Evolutionary conservation across 2,797 vertebrate genomes (phyloP).

Genomic region (Chiloscyllium punctatum): DNA sequence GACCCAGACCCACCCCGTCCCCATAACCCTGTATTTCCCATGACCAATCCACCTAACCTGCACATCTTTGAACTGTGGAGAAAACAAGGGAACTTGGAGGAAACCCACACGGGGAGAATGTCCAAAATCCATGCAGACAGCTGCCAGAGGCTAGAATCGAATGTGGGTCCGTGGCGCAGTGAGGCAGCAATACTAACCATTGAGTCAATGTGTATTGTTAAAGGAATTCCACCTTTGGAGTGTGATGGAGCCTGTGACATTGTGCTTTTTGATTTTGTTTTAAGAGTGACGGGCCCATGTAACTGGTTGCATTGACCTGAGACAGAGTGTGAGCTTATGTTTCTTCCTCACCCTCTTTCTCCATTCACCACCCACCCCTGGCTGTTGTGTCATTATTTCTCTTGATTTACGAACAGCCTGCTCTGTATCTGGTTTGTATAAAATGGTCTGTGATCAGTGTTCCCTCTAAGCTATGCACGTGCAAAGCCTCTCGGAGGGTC

Average conservation of each 20-base stretch:
- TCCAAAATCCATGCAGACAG: too few relatives aligned
- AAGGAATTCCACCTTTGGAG: not conserved
- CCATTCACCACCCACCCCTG: not conserved
- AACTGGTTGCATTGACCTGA: not conserved
- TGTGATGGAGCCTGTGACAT: not conserved
- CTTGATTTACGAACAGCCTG: not conserved
- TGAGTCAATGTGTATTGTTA: too few relatives aligned
- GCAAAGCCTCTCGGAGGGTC: too few relatives aligned
- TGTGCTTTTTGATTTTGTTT: not conserved
- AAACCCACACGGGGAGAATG: too few relatives aligned
- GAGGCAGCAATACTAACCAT: too few relatives aligned
- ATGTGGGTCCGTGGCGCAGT: too few relatives aligned
- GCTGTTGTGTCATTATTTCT: not conserved
- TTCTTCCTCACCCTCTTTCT: not conserved
- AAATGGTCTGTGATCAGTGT: not conserved
- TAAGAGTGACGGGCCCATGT: not conserved
- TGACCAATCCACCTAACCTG: too few relatives aligned
- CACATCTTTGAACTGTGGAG: too few relatives aligned
- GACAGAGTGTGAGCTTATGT: not conserved
- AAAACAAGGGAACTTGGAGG: too few relatives aligned
- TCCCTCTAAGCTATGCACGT: not conserved
- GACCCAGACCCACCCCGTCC: too few relatives aligned
- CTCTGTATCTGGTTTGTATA: not conserved
- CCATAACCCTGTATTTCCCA: too few relatives aligned
- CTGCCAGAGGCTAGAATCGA: too few relatives aligned